Base-by-base conservation (phyloP, 2,888 invertebrate genomes). In the Lycaena phlaeas region DNA sequence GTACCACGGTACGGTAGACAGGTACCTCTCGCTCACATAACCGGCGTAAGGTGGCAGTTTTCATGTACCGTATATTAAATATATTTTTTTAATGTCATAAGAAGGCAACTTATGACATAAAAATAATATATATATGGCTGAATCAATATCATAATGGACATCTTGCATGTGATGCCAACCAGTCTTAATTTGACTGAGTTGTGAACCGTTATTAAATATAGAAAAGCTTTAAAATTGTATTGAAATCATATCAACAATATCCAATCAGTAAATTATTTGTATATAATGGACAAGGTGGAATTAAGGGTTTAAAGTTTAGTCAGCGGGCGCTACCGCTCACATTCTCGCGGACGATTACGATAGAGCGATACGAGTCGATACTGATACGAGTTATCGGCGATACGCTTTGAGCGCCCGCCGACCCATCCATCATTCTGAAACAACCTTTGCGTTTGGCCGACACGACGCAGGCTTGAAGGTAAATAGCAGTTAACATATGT, bases 341-440 rank as follows among this genome's bases (percentile, higher is more conserved):
- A 52, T 56, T 51, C 52, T 53, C 53, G 49, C 46, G 50, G 40
- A 34, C 46, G 53, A 56, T 52, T 50, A 53, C 49, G 48, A 56
- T 57, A 51, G 43, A 34, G 22, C 60, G 68, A 67, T 70, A 69
- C 50, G 53, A 55, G 57, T 52, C 67, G 73, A 72, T 75, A 71
- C 42, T 55, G 75, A 71, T 77, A 76, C 53, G 56, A 47, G 63
- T 64, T 78, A 78, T 78, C 79, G 59, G 42, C 61, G 67, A 67
- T 66, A 70, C 65, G 76, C 82, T 82, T 82, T 82, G 82, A 75
- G 68, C 59, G 61, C 59, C 57, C 68, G 76, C 81, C 82, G 81
- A 66, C 75, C 67, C 73, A 82, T 84, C 82, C 73, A 82, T 82
- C 82, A 84, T 64, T 59, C 53, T 44, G 45, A 49, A 46, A 48